These are phyloP conservation scores for Hemitrygon akajei DNA, from an alignment of 2,797 vertebrate genomes.

Conservation along the genomic window DNA sequence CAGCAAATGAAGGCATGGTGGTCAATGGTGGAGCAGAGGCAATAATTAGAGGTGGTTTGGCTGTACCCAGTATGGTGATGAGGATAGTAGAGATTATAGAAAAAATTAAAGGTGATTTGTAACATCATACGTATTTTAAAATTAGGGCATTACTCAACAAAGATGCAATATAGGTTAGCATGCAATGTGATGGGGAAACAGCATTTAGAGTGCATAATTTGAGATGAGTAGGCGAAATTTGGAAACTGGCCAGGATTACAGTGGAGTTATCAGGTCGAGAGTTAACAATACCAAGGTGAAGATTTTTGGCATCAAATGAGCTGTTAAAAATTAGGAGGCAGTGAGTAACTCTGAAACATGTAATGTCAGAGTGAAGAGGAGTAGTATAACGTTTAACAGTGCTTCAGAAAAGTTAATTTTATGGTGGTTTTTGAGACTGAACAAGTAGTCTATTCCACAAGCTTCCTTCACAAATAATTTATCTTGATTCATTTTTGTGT, in stretches of 20 bases:
- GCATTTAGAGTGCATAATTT: neutral
- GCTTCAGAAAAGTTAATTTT: neutral
- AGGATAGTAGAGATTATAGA: neutral
- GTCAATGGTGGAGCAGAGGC: neutral
- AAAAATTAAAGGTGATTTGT: neutral
- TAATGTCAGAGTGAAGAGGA: neutral
- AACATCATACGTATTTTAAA: neutral
- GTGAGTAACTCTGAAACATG: neutral
- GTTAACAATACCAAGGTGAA: neutral
- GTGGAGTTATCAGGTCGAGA: neutral
- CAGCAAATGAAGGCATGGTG: neutral
- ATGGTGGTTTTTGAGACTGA: neutral
- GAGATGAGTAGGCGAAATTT: too few relatives aligned
- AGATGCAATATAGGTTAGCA: neutral
- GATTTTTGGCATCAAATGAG: neutral
- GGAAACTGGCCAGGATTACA: neutral
- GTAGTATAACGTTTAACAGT: neutral
- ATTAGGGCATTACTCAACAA: neutral
- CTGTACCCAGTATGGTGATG: neutral
- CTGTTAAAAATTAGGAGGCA: neutral
- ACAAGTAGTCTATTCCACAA: neutral
- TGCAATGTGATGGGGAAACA: too few relatives aligned
- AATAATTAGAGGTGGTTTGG: neutral
- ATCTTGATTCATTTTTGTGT: neutral
- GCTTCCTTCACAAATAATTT: neutral